Base-by-base conservation (phyloP, 2,888 invertebrate species). In the Drosophila quinaria region DNA sequence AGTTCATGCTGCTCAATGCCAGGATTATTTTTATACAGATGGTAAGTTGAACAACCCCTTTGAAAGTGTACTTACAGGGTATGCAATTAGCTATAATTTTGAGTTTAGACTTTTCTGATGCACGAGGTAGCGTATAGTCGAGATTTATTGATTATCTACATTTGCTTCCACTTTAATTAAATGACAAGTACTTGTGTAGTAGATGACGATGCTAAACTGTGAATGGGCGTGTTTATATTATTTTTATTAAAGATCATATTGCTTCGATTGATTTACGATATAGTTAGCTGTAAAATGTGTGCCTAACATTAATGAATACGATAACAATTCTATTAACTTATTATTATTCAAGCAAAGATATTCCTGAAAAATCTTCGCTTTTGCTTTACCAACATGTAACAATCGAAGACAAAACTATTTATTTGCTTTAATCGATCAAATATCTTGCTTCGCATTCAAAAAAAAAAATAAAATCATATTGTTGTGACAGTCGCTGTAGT, bases 1-100 rank as follows among this genome's bases (percentile, higher is more conserved):
- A 96, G 95, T 96, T 96, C 95, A 95, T 96, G 96, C 96, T 96
- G 95, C 95, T 96, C 95, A 96, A 96, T 95, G 96, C 96, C 94
- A 96, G 96, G 95, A 96, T 95, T 95, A 95, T 96, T 95, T 96
- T 95, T 95, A 95, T 96, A 95, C 96, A 95, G 95, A 96, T 96
- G 96, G 96, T 96, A 92, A 95, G 96, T 94, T 31, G 3, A 46
- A 46, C 10, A 11, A 15, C 9, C 19, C 19, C 2, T 17, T 25
- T 1, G 4, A 31, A 4, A 4, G 5, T 8, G 0, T 3, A 1
- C 6, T 22, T 19, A 33, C 4, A 29, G 47, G 17, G 63, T 51
- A 39, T 46, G n/a, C 10, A 19, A 33, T n/a, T 51, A 22, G 33
- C 15, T 29, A 11, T 10, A 6, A 11, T 31, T 4, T 41, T 8